Conservation (phyloP, 2,797 vertebrate species). For the Sebastiscus tertius region DNA sequence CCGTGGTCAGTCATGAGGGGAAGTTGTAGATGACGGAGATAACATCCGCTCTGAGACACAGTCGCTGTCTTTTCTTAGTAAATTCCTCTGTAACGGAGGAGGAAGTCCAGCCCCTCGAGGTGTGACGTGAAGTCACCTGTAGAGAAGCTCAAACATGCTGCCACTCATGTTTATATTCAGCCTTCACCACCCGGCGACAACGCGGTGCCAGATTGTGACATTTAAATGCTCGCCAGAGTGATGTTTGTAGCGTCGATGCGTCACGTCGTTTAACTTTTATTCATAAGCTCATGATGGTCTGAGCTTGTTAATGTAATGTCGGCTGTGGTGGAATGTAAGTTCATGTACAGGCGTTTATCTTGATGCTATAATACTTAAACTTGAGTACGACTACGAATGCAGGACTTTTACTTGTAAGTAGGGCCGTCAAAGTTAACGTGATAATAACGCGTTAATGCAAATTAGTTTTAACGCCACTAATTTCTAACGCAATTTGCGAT, state of each 20-base stretch:
- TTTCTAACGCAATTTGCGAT: no score
- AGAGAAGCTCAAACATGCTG: neutral
- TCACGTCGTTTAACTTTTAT: neutral
- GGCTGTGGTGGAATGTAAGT: neutral
- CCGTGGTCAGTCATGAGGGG: neutral
- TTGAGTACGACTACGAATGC: no score
- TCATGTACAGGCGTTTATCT: no score
- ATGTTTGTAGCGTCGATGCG: neutral
- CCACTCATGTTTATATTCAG: neutral
- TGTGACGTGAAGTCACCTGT: neutral
- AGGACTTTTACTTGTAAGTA: no score
- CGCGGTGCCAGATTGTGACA: neutral
- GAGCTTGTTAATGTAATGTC: no score
- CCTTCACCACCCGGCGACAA: neutral
- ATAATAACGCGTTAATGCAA: no score
- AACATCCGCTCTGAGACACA: neutral
- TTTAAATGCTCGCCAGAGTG: neutral
- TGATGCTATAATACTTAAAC: no score
- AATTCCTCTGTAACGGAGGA: neutral
- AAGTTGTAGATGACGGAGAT: neutral
- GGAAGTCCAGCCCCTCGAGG: neutral
- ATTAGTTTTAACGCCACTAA: no score
- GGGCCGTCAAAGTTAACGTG: no score
- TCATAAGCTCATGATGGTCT: neutral
- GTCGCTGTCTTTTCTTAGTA: neutral